Evolutionary conservation across 2,113 vertebrate genomes (phyloP).

Genomic region (Sprattus sprattus): DNA sequence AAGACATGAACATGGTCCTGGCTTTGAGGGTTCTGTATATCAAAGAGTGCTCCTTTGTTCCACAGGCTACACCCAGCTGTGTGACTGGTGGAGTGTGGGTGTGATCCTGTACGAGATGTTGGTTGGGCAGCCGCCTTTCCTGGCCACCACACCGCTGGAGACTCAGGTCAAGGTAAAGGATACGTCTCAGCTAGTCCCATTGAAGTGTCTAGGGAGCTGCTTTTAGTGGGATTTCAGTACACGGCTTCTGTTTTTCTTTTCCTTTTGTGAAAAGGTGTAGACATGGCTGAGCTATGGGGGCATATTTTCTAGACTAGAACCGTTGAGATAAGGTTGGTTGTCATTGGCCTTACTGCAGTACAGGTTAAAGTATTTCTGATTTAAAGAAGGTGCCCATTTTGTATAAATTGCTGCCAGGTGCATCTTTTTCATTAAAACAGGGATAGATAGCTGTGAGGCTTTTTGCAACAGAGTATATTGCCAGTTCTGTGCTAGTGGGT

Average conservation of each 20-base stretch:
- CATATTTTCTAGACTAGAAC: no score
- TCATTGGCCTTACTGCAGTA: background rate
- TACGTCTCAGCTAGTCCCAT: constrained; percentile 13
- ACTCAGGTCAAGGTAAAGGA: constrained; percentile 94
- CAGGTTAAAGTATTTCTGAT: no score
- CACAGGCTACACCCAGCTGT: constrained; percentile 90
- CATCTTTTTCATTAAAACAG: background rate
- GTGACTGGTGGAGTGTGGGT: constrained; percentile 99
- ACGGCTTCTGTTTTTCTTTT: no score
- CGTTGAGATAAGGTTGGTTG: no score
- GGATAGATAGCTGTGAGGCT: no score
- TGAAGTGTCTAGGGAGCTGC: no score
- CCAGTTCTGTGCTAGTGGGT: no score
- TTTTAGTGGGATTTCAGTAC: no score
- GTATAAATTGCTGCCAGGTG: background rate
- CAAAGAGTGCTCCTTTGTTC: background rate
- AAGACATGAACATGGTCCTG: background rate
- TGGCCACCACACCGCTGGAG: constrained; percentile 93
- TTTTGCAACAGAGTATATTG: no score
- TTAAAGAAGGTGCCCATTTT: no score
- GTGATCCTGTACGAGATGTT: constrained; percentile 99
- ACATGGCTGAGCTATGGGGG: no score
- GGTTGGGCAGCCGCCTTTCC: constrained; percentile 95
- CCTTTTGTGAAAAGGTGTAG: no score
- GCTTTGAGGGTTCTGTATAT: background rate